Evolutionary conservation across 2,888 invertebrate species (phyloP).

Genomic region (Drosophila tripunctata): DNA sequence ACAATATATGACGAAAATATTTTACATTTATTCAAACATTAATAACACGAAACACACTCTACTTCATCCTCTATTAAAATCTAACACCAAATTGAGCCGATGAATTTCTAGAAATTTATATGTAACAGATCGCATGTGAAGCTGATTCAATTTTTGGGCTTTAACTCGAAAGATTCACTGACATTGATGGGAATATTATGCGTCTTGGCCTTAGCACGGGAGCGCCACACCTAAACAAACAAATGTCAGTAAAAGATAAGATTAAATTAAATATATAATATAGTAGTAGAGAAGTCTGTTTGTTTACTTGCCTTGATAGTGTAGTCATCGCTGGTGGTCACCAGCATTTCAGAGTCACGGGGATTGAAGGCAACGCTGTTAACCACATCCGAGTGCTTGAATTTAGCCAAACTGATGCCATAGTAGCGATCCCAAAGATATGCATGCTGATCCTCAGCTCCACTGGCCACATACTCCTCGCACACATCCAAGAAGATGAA

Average conservation of each 20-base stretch:
- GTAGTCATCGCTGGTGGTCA: conserved; percentile 93
- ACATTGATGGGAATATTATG: conserved; percentile 67
- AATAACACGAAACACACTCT: conserved; percentile 40
- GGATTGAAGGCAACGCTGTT: conserved; percentile 95
- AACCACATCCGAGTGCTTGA: conserved; percentile 91
- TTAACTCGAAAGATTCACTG: conserved; percentile 76
- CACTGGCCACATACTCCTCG: conserved; percentile 93
- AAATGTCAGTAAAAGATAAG: background rate
- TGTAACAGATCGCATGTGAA: conserved; percentile 13
- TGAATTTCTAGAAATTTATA: background rate
- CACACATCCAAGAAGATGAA: conserved; percentile 94
- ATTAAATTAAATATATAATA: background rate
- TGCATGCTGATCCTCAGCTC: conserved; percentile 92
- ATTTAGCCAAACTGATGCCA: conserved; percentile 90
- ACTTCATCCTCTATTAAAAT: conserved; percentile 12
- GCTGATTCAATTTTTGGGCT: conserved; percentile 50
- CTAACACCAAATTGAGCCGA: conserved; percentile 34
- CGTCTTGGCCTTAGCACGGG: conserved; percentile 70
- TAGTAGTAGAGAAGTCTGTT: no score
- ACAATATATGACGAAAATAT: background rate
- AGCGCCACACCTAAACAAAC: conserved; percentile 79
- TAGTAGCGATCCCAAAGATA: conserved; percentile 94
- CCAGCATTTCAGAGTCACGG: conserved; percentile 90
- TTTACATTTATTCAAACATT: conserved; percentile 35
- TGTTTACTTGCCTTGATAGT: conserved; percentile 88